Percentiles rank a stretch among this genome's conserved stretches.
phyloP scores from a whole-genome alignment of 2,888 invertebrate genomes.

The Atethmia centrago region DNA sequence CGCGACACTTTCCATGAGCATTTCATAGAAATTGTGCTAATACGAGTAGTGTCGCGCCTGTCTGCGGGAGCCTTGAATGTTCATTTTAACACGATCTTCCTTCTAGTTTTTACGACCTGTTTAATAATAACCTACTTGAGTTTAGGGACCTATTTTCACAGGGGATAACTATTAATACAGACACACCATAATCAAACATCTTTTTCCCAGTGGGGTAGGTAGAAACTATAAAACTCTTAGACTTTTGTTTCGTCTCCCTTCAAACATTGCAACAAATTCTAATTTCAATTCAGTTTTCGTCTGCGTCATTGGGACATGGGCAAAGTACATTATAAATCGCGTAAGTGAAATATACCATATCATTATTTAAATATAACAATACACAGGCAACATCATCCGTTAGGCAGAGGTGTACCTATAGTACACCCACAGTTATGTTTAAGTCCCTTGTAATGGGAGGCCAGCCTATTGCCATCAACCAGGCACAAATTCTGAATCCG shows the following conservation, averaged over 20 bases:
- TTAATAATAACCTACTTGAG: background rate
- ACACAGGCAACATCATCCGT: no score
- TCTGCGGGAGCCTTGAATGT: no score
- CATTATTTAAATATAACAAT: no score
- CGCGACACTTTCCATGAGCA: no score
- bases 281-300: background rate
- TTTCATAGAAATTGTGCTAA: no score
- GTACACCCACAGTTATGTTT: no score
- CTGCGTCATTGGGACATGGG: conserved; percentile 18
- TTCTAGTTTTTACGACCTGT: background rate
- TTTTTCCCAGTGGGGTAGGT: background rate
- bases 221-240: background rate
- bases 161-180: background rate
- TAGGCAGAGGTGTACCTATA: no score
- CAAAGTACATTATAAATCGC: conserved; percentile 39
- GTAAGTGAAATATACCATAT: conserved; percentile 27
- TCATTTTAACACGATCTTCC: background rate
- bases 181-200: background rate
- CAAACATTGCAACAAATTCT: background rate
- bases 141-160: background rate
- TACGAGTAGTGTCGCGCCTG: no score
- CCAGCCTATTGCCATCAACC: no score
- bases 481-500: no score
- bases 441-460: no score
- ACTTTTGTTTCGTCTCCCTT: background rate